A percentile compares a stretch with the other conserved stretches of the same genome.
Evolutionary conservation across 2,888 invertebrate genomes (phyloP).

Genomic region (Ophion obscuratus): DNA sequence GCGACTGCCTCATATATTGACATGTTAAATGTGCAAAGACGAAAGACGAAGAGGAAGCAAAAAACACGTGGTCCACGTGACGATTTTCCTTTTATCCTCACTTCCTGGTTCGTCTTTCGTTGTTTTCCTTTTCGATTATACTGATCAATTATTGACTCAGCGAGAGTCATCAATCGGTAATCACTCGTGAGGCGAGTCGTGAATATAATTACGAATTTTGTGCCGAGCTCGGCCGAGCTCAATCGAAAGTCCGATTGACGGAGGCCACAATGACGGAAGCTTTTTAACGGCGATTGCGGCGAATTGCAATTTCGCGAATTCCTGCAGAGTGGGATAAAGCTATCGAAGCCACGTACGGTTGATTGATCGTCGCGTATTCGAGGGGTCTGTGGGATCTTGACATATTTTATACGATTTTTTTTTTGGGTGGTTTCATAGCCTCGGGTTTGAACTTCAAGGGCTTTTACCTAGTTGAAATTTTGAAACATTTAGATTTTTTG

Average conservation of each 20-base stretch:
- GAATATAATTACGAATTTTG: background rate
- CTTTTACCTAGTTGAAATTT: too few species aligned
- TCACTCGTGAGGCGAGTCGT: background rate
- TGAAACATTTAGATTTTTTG: too few species aligned
- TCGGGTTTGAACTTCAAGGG: too few species aligned
- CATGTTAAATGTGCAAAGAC: conserved; percentile 32
- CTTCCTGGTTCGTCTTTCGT: conserved; percentile 29
- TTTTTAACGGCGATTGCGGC: background rate
- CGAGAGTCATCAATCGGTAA: background rate
- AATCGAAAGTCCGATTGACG: conserved; percentile 5
- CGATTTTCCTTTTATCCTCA: conserved; percentile 50
- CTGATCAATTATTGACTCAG: conserved; percentile 4
- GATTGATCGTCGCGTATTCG: background rate
- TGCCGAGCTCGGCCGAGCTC: background rate
- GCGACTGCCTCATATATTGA: conserved; percentile 50
- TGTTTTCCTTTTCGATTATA: background rate
- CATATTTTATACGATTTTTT: background rate
- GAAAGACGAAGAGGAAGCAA: background rate
- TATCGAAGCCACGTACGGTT: background rate
- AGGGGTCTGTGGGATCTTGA: background rate
- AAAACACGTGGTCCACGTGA: conserved; percentile 32
- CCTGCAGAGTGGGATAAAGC: background rate
- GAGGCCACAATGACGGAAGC: background rate
- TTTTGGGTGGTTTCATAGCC: too few species aligned
- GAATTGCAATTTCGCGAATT: background rate